Evolutionary conservation across 64 coral and sea anemone genomes (phyloP), one percentile per base, ranked within the genome.

Genomic region (Porites australiensis): DNA sequence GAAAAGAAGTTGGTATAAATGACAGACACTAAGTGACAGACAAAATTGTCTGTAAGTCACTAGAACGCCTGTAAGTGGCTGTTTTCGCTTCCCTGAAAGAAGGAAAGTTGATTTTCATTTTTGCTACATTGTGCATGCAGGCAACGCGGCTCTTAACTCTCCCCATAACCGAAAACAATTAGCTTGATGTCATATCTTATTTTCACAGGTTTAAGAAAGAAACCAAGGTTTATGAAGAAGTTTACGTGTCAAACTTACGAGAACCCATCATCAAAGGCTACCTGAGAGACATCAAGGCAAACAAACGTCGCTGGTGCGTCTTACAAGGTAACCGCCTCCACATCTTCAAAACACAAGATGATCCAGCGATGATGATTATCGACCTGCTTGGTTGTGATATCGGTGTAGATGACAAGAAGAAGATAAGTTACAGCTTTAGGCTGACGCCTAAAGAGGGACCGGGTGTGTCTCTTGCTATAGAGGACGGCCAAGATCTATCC

Each of bases 391-490:
- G 94, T 11, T 98, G 96, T 69, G 69, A 98, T 10, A 98, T 98
- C 49, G 96, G 91, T 37, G 91, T 96, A 20, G 95, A 96, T 70
- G 95, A 96, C 43, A 96, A 96, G 87, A 96, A 96, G 65, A 96
- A 96, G 80, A 94, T 96, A 21, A 96, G 95, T 79, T 90, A 96
- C 50, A 88, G 89, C n/a, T 96, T 96, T 79, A 77, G 91, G 51
- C 63, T 94, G 64, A 80, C 65, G 43, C 92, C 76, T 14, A 69
- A 45, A 50, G 91, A 85, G 2, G 83, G 72, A 22, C 82, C 69
- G 13, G 65, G 89, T 69, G 83, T 98, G 68, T 77, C 91, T 4
- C 75, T 98, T 44, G 95, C 95, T 8, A 94, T 98, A 58, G 95
- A 98, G 51, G 92, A 91, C 77, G 95, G 95, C 6, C 95, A 94